Evolutionary conservation across 2,888 invertebrate genomes (phyloP).

Genomic region (Morpho helenor): DNA sequence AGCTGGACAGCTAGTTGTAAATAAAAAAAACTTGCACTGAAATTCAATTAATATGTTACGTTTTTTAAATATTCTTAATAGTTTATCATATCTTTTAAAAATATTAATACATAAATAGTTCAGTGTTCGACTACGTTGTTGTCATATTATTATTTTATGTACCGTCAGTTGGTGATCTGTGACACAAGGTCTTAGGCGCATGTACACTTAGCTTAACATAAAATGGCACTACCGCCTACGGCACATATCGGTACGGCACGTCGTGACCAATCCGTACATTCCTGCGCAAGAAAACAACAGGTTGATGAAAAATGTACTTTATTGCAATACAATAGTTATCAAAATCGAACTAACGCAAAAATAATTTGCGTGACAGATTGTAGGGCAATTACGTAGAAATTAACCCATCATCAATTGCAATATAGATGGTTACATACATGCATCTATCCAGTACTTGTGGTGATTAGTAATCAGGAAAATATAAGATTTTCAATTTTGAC

Average conservation of each 20-base stretch:
- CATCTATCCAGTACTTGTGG: constrained; percentile 47
- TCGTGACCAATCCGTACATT: constrained; percentile 56
- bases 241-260: constrained; percentile 40
- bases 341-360: constrained; percentile 1
- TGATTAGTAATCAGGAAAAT: constrained; percentile 42
- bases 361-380: constrained; percentile 27
- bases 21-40: too few relatives aligned
- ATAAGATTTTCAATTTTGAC: too few relatives aligned
- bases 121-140: too few relatives aligned
- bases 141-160: not conserved
- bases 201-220: constrained; percentile 14
- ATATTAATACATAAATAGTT: too few relatives aligned
- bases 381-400: constrained; percentile 63
- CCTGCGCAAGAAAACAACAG: constrained; percentile 15
- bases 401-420: constrained; percentile 67
- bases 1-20: too few relatives aligned
- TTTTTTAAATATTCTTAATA: too few relatives aligned
- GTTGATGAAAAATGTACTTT: constrained; percentile 13
- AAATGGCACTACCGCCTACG: constrained; percentile 34
- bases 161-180: not conserved
- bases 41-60: too few relatives aligned
- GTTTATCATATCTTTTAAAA: too few relatives aligned
- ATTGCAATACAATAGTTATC: constrained; percentile 5
- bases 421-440: constrained; percentile 49
- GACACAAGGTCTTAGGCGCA: constrained; percentile 10